These are phyloP conservation scores for Pipistrellus pipistrellus DNA, from an alignment of 2,797 vertebrate species.

Conservation along the genomic window DNA sequence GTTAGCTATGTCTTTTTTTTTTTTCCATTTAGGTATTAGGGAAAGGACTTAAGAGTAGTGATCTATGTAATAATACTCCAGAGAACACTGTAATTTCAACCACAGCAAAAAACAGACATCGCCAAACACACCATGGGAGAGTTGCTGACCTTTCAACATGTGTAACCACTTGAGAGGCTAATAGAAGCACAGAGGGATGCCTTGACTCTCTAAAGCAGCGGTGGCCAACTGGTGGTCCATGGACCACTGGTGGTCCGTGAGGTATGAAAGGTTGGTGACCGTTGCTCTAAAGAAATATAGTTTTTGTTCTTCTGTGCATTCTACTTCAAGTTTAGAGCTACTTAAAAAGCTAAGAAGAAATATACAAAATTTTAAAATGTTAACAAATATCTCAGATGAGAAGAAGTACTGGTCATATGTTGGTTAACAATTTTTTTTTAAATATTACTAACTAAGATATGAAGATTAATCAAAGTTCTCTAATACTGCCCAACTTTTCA, in stretches of 20 bases:
- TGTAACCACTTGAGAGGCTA: neutral
- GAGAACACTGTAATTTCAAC: neutral
- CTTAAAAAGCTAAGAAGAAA: neutral
- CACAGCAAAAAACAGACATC: neutral
- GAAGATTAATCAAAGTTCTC: constrained; percentile 12
- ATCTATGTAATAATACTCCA: neutral
- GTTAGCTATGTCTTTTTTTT: neutral
- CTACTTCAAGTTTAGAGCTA: neutral
- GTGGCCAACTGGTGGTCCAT: no score
- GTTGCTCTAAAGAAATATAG: neutral
- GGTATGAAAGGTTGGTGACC: no score
- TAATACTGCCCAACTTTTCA: neutral
- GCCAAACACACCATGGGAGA: neutral
- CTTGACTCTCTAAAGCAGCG: no score
- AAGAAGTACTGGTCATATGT: no score
- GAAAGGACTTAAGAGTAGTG: neutral
- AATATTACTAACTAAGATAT: neutral
- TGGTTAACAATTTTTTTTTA: no score
- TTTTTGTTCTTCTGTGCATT: neutral
- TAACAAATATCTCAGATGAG: no score
- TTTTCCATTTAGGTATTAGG: neutral
- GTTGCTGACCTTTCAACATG: neutral
- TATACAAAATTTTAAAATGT: neutral
- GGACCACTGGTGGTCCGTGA: no score
- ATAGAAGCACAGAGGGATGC: neutral